These are phyloP conservation scores for Pangasius larnaudii DNA, from an alignment of 2,797 vertebrate species.

Conservation along the genomic window DNA sequence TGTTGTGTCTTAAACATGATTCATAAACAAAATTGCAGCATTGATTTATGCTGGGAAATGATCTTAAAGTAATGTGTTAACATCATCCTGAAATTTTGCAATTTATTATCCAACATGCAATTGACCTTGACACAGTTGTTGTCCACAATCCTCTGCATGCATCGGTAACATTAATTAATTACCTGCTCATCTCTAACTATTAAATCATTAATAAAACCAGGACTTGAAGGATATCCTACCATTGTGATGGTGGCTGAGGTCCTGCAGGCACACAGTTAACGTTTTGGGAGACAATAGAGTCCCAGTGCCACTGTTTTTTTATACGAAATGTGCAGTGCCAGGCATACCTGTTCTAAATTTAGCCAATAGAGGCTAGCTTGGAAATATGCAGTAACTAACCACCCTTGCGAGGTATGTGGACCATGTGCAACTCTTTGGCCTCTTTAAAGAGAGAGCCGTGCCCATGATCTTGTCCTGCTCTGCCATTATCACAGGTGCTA, in stretches of 20 bases:
- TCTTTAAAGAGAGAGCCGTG: conserved; percentile 21
- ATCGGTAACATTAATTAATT: background rate
- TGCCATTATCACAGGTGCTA: conserved; percentile 12
- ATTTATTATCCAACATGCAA: background rate
- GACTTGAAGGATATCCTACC: conserved; percentile 54
- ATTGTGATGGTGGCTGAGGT: conserved; percentile 53
- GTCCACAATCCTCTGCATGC: background rate
- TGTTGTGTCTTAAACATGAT: background rate
- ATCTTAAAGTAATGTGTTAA: background rate
- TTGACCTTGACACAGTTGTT: background rate
- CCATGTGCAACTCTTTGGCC: conserved; percentile 28
- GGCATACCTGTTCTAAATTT: conserved; percentile 80
- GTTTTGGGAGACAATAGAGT: conserved; percentile 64
- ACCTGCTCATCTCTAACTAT: background rate
- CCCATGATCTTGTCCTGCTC: background rate
- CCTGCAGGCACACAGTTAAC: conserved; percentile 35
- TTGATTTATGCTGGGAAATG: background rate
- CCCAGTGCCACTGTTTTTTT: conserved; percentile 67
- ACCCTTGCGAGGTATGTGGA: conserved; percentile 61
- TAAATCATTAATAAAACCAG: background rate
- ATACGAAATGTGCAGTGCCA: conserved; percentile 67
- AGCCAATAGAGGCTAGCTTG: conserved; percentile 72
- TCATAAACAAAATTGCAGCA: background rate
- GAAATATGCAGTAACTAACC: conserved; percentile 62
- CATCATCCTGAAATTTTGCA: background rate